Evolutionary conservation across 2,113 vertebrate genomes (phyloP), one percentile per base, ranked within the genome.

Genomic region (Ia io): DNA sequence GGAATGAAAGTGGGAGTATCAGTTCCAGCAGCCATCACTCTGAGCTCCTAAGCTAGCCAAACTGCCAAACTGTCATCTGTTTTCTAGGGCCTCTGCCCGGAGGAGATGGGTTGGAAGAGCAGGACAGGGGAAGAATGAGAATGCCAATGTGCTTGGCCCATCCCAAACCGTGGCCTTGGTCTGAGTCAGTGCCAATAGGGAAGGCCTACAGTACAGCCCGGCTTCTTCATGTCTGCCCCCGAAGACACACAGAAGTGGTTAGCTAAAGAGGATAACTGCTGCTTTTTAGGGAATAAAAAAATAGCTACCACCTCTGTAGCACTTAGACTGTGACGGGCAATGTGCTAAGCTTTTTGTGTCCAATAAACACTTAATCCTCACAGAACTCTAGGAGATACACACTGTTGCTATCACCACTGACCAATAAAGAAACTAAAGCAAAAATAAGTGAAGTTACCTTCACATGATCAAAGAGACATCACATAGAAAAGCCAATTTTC

Each of bases 41-140:
- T 49, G n/a, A 4, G 3, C 53, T 67, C 6, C 8, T 40, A 71
- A 40, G 70, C 83, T 17, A 61, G 25, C 92, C 95, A 18, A 95
- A 82, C 37, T 16, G 94, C 95, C 65, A 63, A 84, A 94, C 79
- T 90, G 94, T 87, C 92, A 65, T 40, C 86, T 86, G 47, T 96
- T 96, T 95, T 84, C 78, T 44, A 88, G 30, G 80, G 88, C 30
- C 89, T 95, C 95, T 96, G 37, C 77, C 17, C 20, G 56, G 94
- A 91, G 70, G 32, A 84, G 32, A 30, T 70, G 22, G 74, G 25
- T 73, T 69, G 76, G 78, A 82, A 84, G 11, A 53, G 74, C 71
- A 69, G 79, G 88, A 90, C n/a, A 88, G 73, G 63, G 4, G 85
- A 74, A 51, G 49, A 67, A 67, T 77, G n/a, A 85, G 61, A 97